Percentiles rank a stretch among this genome's conserved stretches.
Evolutionary conservation across 2,113 vertebrate genomes (phyloP).

Genomic region (Ammodramus savannarum): DNA sequence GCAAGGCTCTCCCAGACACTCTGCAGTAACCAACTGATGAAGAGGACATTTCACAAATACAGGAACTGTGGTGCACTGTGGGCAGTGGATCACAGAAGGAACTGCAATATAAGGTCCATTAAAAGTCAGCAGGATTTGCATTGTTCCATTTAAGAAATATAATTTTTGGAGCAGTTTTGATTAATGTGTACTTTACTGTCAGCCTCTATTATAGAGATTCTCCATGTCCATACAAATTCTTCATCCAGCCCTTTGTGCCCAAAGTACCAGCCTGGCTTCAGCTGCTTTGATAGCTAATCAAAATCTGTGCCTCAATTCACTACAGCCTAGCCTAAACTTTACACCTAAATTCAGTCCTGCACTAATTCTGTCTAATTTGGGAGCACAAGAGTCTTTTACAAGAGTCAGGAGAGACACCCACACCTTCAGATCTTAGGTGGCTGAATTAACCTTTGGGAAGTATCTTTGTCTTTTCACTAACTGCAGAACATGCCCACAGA

Average conservation of each 20-base stretch:
- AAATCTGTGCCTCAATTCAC: background rate
- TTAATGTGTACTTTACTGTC: background rate
- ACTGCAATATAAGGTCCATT: background rate
- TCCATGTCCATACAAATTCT: background rate
- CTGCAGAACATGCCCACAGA: background rate
- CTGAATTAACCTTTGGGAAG: background rate
- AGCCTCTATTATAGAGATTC: background rate
- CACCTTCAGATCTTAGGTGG: background rate
- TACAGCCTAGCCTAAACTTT: background rate
- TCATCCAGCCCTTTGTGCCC: background rate
- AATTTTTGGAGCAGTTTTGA: background rate
- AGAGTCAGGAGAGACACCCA: background rate
- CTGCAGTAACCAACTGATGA: background rate
- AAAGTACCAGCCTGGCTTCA: background rate
- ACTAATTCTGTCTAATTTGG: background rate
- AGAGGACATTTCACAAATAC: background rate
- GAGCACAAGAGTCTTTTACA: background rate
- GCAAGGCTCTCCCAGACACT: background rate
- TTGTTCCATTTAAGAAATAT: background rate
- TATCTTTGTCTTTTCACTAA: background rate
- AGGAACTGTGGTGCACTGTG: background rate
- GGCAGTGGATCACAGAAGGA: background rate
- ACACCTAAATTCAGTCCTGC: background rate
- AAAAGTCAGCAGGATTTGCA: background rate
- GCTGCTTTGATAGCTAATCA: background rate